phyloP scores from a whole-genome alignment of 2,113 vertebrate species.

The Embiotoca jacksoni region DNA sequence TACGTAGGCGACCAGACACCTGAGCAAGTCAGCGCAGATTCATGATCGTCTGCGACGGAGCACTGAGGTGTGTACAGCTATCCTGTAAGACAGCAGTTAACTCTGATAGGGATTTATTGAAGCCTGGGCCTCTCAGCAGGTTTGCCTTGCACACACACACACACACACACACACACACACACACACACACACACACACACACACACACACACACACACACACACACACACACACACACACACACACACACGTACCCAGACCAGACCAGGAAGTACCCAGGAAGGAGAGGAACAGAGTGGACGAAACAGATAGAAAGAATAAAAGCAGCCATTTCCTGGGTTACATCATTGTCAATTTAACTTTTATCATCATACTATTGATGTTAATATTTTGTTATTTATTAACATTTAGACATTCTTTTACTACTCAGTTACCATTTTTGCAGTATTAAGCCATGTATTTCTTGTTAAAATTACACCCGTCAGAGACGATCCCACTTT shows the following conservation, averaged over 20 bases:
- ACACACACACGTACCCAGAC: conserved; percentile 1
- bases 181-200: not conserved
- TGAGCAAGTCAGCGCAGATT: conserved; percentile 61
- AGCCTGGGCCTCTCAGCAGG: conserved; percentile 28
- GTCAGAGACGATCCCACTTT: too few relatives aligned
- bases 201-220: not conserved
- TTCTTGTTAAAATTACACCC: too few relatives aligned
- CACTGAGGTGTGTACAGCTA: conserved; percentile 47
- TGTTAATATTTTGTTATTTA: too few relatives aligned
- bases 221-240: conserved; percentile 23
- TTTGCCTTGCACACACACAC: conserved; percentile 14
- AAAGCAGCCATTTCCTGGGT: not conserved
- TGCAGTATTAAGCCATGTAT: too few relatives aligned
- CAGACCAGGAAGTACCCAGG: not conserved
- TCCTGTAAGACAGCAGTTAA: conserved; percentile 49
- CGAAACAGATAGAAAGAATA: not conserved
- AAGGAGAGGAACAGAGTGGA: not conserved
- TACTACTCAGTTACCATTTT: too few relatives aligned
- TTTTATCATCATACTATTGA: too few relatives aligned
- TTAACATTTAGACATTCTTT: too few relatives aligned
- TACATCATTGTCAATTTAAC: too few relatives aligned
- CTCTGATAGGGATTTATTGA: conserved; percentile 67
- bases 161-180: conserved; percentile 22
- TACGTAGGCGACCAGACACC: conserved; percentile 23
- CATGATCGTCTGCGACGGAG: conserved; percentile 60